Percentiles rank a stretch among this genome's conserved stretches.
These are phyloP conservation scores for Porites divaricata DNA, from an alignment of 92 coral and sea anemone genomes.

Conservation along the genomic window DNA sequence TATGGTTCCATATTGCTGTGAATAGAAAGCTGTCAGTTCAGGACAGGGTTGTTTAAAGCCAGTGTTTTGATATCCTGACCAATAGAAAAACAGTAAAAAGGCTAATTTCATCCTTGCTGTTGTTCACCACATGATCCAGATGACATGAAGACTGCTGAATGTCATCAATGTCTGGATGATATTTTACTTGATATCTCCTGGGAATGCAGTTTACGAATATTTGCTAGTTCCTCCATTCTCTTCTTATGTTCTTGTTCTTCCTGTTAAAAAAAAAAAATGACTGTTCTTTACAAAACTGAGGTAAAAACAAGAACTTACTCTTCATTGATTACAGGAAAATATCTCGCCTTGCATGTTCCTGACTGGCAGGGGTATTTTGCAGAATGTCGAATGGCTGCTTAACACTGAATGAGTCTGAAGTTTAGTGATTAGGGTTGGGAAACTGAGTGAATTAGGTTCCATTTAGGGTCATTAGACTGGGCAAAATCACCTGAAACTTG, in stretches of 20 bases:
- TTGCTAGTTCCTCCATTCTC: constrained; percentile 57
- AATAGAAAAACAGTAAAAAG: too few species aligned
- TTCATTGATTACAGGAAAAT: too few species aligned
- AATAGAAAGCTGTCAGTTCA: too few species aligned
- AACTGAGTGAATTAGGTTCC: too few species aligned
- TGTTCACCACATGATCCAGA: not conserved
- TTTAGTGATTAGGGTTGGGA: too few species aligned
- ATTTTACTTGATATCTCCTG: constrained; percentile 23
- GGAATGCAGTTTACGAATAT: constrained; percentile 36
- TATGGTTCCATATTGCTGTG: not conserved
- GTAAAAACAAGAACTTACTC: not conserved
- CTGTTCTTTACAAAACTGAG: not conserved
- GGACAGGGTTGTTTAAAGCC: not conserved
- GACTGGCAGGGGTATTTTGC: too few species aligned
- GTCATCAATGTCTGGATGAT: constrained; percentile 18
- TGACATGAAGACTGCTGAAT: not conserved
- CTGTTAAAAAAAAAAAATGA: constrained; percentile 17
- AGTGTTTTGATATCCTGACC: too few species aligned
- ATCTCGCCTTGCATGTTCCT: too few species aligned
- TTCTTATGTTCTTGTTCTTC: constrained; percentile 68
- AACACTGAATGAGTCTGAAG: too few species aligned
- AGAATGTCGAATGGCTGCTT: too few species aligned
- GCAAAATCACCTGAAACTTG: too few species aligned
- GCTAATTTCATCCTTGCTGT: not conserved
- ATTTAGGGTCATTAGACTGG: too few species aligned